These are phyloP conservation scores for Odontamblyopus rebecca DNA, from an alignment of 2,797 vertebrate genomes.

Conservation along the genomic window DNA sequence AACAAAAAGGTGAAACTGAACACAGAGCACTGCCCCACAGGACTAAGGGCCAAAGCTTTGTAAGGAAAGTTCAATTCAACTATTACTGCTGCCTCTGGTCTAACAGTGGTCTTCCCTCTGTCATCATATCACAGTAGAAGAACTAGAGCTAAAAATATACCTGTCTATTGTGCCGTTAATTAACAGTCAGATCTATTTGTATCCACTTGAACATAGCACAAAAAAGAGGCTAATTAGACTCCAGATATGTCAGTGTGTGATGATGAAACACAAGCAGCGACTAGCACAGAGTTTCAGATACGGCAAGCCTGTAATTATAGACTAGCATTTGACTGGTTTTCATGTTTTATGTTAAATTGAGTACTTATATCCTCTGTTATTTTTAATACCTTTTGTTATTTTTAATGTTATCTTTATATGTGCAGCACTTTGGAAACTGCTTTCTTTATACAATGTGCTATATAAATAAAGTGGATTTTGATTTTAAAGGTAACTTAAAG, in stretches of 20 bases:
- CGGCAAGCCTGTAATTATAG: neutral
- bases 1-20: constrained; percentile 35
- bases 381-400: too few relatives aligned
- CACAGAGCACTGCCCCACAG: constrained; percentile 18
- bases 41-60: constrained; percentile 15
- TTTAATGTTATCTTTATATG: too few relatives aligned
- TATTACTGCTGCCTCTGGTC: constrained; percentile 22
- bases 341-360: too few relatives aligned
- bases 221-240: constrained; percentile 5
- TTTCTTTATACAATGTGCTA: too few relatives aligned
- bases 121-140: neutral
- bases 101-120: constrained; percentile 2
- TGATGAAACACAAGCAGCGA: neutral
- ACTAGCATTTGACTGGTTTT: too few relatives aligned
- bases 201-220: constrained; percentile 2
- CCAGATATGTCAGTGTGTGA: neutral
- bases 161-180: neutral
- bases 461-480: too few relatives aligned
- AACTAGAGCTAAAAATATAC: neutral
- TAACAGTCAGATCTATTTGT: constrained; percentile 4
- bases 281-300: neutral
- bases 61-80: constrained; percentile 28
- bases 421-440: too few relatives aligned
- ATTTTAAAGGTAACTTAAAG: too few relatives aligned
- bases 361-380: too few relatives aligned